A percentile compares a stretch with the other conserved stretches of the same genome.
These are phyloP conservation scores for Pangasius macronema DNA, from an alignment of 2,797 vertebrate species.

Conservation along the genomic window DNA sequence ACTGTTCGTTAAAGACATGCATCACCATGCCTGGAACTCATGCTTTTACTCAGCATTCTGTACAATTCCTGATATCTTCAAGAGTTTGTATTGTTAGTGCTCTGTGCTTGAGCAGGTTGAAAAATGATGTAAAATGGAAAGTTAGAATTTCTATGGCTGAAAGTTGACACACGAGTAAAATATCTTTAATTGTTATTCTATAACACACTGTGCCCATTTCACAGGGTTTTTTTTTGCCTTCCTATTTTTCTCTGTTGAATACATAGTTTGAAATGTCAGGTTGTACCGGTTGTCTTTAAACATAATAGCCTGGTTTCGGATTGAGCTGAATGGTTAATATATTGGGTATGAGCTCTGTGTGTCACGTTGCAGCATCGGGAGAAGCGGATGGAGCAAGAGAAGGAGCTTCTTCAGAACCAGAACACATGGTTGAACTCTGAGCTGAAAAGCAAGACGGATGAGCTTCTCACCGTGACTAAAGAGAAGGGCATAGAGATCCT, in stretches of 20 bases:
- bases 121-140: background rate
- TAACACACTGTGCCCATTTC: background rate
- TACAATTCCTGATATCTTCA: background rate
- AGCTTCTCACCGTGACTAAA: conserved; percentile 81
- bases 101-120: background rate
- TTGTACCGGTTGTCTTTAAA: background rate
- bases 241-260: background rate
- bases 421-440: conserved; percentile 86
- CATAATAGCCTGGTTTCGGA: background rate
- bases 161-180: background rate
- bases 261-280: background rate
- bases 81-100: background rate
- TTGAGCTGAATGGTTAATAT: background rate
- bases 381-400: conserved; percentile 92
- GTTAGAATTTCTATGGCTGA: background rate
- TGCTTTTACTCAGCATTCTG: background rate
- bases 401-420: conserved; percentile 86
- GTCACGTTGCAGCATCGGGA: conserved; percentile 80
- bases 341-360: background rate
- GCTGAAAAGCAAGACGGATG: conserved; percentile 90
- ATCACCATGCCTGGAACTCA: background rate
- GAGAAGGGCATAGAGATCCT: conserved; percentile 89
- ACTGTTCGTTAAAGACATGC: background rate
- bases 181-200: background rate
- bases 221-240: background rate